phyloP scores from a whole-genome alignment of 2,888 invertebrate species.

The Pristionchus entomophagus region DNA sequence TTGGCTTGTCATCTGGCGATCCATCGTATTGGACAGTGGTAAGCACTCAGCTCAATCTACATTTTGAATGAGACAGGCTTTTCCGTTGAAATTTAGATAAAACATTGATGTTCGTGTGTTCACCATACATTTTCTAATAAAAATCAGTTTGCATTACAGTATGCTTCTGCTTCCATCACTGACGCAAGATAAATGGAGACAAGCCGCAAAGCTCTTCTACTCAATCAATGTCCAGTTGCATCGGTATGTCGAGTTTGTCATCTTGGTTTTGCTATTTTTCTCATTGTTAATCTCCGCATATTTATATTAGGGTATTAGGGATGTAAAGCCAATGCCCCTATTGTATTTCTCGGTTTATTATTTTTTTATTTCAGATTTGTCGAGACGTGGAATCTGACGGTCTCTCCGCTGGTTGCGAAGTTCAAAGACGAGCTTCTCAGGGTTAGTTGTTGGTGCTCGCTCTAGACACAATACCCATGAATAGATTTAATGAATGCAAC shows the following conservation, averaged over 20 bases:
- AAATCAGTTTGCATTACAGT: too few species aligned
- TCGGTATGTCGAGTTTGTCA: not conserved
- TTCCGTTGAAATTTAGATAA: too few species aligned
- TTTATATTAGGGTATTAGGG: too few species aligned
- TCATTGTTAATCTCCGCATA: too few species aligned
- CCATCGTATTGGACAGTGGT: conserved; percentile 33
- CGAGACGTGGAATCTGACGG: conserved; percentile 26
- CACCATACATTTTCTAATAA: too few species aligned
- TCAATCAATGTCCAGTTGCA: conserved; percentile 14
- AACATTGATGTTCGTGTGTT: too few species aligned
- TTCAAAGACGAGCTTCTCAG: conserved; percentile 22
- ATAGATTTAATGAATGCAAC: too few species aligned
- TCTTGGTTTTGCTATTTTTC: not conserved
- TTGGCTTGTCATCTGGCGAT: conserved; percentile 48
- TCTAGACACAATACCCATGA: not conserved
- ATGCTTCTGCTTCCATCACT: not conserved
- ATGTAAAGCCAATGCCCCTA: too few species aligned
- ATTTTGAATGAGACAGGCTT: too few species aligned
- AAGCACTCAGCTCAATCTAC: not conserved
- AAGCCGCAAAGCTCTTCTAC: conserved; percentile 17
- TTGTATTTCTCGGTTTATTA: too few species aligned
- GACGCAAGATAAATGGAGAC: not conserved
- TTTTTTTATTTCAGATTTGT: not conserved
- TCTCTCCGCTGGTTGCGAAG: conserved; percentile 27
- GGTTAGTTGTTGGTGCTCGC: not conserved